Evolutionary conservation across 2,888 invertebrate species (phyloP), one percentile per base, ranked within the genome.

Genomic region (Lithophane semibrunnea): DNA sequence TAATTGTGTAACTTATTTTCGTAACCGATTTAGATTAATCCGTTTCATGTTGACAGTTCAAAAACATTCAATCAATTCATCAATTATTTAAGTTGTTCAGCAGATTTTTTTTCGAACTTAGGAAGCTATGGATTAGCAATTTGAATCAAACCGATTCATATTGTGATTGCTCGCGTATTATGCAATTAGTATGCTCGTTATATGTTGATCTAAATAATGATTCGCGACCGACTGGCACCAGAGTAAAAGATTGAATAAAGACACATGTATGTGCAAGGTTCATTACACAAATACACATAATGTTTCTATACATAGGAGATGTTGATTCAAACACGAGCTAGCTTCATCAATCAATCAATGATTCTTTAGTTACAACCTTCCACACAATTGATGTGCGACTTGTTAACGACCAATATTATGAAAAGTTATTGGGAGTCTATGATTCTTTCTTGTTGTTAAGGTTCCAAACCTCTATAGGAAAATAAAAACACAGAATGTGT

Each of bases 371-470:
- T 18, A 0, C 52, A 47, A 60, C 60, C 64, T 56, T 61, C 71
- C 16, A n/a, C 4, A 13, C 82, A 80, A 82, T 80, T 66, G 77
- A 71, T 66, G 16, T 60, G 80, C 49, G 56, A n/a, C 71, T 60
- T 37, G 5, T 42, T 10, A 29, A 18, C 21, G 8, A 54, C 7
- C 1, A 29, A 49, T 44, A 44, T 60, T 7, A 70, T 76, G 21
- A 24, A 47, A n/a, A 21, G 4, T 58, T 24, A 47, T 56, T 58
- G 37, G 1, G 8, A 47, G 1, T 10, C 5, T 24, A 13, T 16
- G 29, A 67, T 54, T 54, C 24, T 42, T 52, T 54, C 10, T 73
- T 54, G 49, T 21, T 24, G 49, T 10, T 56, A n/a, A 10, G 12
- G 10, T 56, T 56, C 56, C n/a, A 3, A 7, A 21, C 9, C 18